Evolutionary conservation across 2,888 invertebrate genomes (phyloP).

Genomic region (Linnaemya vulpina): DNA sequence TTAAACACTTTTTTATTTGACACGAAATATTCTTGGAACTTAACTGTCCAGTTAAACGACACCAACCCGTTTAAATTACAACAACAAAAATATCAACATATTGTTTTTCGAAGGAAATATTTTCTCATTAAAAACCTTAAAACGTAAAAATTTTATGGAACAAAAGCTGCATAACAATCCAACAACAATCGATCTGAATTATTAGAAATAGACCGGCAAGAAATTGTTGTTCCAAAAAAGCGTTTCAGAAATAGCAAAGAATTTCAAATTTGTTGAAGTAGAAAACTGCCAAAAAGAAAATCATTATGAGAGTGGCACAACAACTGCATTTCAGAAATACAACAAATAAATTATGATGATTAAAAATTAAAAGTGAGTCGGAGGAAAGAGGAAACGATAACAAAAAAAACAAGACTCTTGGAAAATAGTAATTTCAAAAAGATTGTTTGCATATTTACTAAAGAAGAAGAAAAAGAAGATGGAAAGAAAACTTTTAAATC

Average conservation of each 20-base stretch:
- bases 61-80: no score
- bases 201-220: background rate
- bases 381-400: background rate
- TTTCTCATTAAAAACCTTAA: constrained; percentile 22
- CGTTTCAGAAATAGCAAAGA: background rate
- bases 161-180: constrained; percentile 1
- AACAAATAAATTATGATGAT: constrained; percentile 44
- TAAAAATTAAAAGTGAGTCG: constrained; percentile 29
- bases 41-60: no score
- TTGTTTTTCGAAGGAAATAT: background rate
- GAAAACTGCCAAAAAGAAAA: constrained; percentile 11
- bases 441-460: constrained; percentile 18
- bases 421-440: constrained; percentile 17
- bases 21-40: no score
- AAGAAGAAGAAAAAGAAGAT: background rate
- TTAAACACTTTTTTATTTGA: no score
- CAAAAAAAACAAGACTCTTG: background rate
- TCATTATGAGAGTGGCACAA: background rate
- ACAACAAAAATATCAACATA: no score
- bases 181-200: constrained; percentile 3
- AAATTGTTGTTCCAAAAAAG: background rate
- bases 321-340: constrained; percentile 1
- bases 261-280: constrained; percentile 13
- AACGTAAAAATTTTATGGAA: background rate
- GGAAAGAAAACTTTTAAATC: background rate